Conservation (phyloP, 2,888 invertebrate genomes). For the Mechanitis messenoides region DNA sequence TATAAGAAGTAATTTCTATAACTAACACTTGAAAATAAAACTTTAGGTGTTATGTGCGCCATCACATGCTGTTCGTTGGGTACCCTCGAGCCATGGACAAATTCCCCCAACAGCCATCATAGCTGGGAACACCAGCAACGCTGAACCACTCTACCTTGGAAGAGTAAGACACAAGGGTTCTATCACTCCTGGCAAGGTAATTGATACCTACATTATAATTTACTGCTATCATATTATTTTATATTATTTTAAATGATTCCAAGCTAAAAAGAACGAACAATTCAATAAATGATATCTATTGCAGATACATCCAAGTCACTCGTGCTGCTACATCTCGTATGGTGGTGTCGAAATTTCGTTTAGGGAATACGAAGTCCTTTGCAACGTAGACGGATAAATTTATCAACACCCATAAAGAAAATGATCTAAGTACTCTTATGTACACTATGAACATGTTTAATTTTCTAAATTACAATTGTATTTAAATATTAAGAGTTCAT, state of each 20-base stretch:
- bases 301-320: conserved; percentile 64
- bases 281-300: conserved; percentile 14
- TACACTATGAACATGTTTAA: too few species aligned
- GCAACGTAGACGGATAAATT: conserved; percentile 32
- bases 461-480: too few species aligned
- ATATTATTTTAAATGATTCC: too few species aligned
- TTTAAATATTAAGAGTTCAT: too few species aligned
- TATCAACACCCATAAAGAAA: neutral
- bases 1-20: neutral
- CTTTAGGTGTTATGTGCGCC: conserved; percentile 55
- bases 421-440: neutral
- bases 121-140: conserved; percentile 69
- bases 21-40: neutral
- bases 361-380: conserved; percentile 63
- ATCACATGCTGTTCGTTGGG: conserved; percentile 60
- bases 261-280: too few species aligned
- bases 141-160: conserved; percentile 73
- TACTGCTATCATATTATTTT: too few species aligned
- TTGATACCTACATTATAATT: conserved; percentile 4
- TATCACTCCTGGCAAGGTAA: conserved; percentile 77
- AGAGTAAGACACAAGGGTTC: conserved; percentile 69
- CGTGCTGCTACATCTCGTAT: conserved; percentile 61
- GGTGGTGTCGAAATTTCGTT: conserved; percentile 54
- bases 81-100: conserved; percentile 62
- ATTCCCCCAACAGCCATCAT: conserved; percentile 72